Base-by-base conservation (phyloP, 2,113 vertebrate genomes). In the Gambusia holbrooki region DNA sequence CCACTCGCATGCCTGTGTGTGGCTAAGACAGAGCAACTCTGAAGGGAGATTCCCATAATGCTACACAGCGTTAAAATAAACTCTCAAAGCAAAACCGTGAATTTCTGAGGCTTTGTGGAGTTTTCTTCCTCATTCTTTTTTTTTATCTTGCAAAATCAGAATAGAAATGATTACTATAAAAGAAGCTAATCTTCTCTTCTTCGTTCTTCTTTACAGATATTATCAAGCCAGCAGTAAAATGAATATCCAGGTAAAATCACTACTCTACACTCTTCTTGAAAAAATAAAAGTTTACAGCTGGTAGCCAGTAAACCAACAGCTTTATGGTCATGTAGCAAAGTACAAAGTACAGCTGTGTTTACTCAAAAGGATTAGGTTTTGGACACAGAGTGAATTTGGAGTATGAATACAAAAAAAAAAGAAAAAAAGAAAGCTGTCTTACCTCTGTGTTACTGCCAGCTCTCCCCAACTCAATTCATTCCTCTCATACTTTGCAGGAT, bases 381-480 rank as follows among this genome's bases (percentile, higher is more conserved):
- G n/a, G 30, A 5, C 9, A 62, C 69, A 71, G 54, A 48, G 8
- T 66, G 15, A 54, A 33, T 62, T 35, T 60, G 48, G 32, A 33
- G 17, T 13, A 27, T 29, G 5, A 30, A 10, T 1, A 0, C 14
- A 17, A 63, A 75, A 3, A 71, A 70, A 37, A 35, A 9, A 35
- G n/a, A 2, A 10, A 10, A 35, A 35, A 61, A 40, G 66, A 51
- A 17, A 58, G 17, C 51, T 2, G 9, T 75, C 91, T 87, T 92
- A 95, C 94, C 94, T 94, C 87, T 83, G 78, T 86, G 85, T 73
- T 82, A 73, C 71, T 84, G 74, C 74, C 86, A 65, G 75, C 69
- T 88, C 71, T 76, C 42, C 66, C 51, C 42, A 69, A 77, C 76
- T 88, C 82, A 80, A 66, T 79, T 87, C 81, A 91, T 92, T 91